Base-by-base conservation (phyloP, 1,140 invertebrate species). In the Mylabris phalerata region DNA sequence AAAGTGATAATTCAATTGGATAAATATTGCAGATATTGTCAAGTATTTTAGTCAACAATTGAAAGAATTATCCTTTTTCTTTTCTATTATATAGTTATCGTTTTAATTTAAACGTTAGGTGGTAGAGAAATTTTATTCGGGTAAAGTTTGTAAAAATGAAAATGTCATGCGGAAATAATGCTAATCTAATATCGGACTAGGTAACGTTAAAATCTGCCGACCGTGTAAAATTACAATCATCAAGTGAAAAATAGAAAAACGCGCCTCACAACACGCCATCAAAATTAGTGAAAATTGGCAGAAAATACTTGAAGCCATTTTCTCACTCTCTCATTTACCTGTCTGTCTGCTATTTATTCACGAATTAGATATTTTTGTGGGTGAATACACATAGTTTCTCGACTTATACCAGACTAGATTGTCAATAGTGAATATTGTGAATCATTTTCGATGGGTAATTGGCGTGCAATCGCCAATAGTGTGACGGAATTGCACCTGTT, bases 201-300 rank as follows among this genome's bases (percentile, higher is more conserved):
- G 56, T 51, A 56, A 67, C 67, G 64, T 66, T 60, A 64, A 59
- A 61, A 61, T 50, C 65, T 59, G 42, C 63, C 67, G 63, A 62
- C 69, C 69, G 69, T 66, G 52, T 64, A 61, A 66, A 71, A 72
- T 72, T 72, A 72, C 69, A 71, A 70, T 71, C 68, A 70, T 62
- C 63, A 44, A 40, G 46, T 52, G 70, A 71, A 71, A 70, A 71
- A 70, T 71, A 69, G 69, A 71, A 70, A 68, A 71, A 69, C 67
- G 61, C 55, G 66, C 52, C 61, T 48, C 55, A 69, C 65, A 66
- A 68, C 32, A 32, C 71, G 67, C 64, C 64, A 72, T 72, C 65
- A 67, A 71, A 72, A 72, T 72, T 72, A 72, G 68, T 62, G 71
- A 58, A 72, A 66, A 72, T 70, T 72, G 69, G 60, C 69, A 65